A percentile compares a stretch with the other conserved stretches of the same genome.
Conservation (phyloP, 2,888 invertebrate species). For the Phragmatobia fuliginosa region DNA sequence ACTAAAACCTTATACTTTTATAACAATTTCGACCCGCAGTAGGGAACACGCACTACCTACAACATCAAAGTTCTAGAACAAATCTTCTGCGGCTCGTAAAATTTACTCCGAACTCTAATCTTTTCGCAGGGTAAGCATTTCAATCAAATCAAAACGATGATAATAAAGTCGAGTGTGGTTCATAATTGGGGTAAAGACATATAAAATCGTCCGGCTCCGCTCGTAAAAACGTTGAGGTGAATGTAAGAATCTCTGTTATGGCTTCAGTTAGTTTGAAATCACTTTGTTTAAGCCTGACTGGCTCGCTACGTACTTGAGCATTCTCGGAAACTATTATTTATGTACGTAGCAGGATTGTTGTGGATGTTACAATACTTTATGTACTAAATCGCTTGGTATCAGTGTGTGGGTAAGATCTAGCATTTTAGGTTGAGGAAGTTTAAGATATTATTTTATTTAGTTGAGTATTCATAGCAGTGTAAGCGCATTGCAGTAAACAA, state of each 20-base stretch:
- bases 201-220: constrained; percentile 53
- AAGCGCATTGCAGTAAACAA: not conserved
- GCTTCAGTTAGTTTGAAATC: constrained; percentile 35
- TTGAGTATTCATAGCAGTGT: not conserved
- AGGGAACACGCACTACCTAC: constrained; percentile 24
- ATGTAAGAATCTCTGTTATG: constrained; percentile 45
- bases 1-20: constrained; percentile 36
- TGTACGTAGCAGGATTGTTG: not conserved
- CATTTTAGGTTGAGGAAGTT: not conserved
- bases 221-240: constrained; percentile 54
- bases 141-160: constrained; percentile 61
- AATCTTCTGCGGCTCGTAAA: constrained; percentile 50
- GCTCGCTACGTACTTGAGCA: not conserved
- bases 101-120: constrained; percentile 51
- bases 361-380: not conserved
- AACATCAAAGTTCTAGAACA: constrained; percentile 42
- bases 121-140: constrained; percentile 56
- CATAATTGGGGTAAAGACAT: constrained; percentile 57
- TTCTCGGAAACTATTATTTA: constrained; percentile 1
- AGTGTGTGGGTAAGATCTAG: not conserved
- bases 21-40: constrained; percentile 39
- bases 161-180: constrained; percentile 54
- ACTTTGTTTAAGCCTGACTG: constrained; percentile 34
- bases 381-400: not conserved
- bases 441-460: not conserved